phyloP scores from a whole-genome alignment of 1,140 invertebrate species.

The Bombus huntii region DNA sequence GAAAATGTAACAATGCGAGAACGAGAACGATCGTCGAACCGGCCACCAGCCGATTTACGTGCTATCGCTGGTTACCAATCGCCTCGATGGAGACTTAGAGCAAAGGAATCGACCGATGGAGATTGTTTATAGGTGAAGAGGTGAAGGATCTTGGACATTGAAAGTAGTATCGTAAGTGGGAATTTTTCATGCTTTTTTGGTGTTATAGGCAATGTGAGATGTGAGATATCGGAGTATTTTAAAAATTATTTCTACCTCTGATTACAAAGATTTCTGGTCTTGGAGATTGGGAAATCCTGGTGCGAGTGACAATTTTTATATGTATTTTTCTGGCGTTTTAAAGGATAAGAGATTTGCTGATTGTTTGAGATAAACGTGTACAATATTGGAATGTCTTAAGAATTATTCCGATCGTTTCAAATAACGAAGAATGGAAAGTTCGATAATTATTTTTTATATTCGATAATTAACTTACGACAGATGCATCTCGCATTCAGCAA shows the following conservation, averaged over 20 bases:
- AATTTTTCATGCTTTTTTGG: too few species aligned
- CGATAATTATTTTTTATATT: too few species aligned
- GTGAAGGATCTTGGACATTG: too few species aligned
- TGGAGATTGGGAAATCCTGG: not conserved
- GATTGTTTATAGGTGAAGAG: not conserved
- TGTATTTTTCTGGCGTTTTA: not conserved
- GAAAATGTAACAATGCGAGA: conserved; percentile 28
- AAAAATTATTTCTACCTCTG: too few species aligned
- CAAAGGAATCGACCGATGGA: not conserved
- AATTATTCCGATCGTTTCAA: too few species aligned
- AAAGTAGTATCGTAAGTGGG: too few species aligned
- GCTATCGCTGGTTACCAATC: not conserved
- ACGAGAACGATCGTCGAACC: not conserved
- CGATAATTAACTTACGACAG: too few species aligned
- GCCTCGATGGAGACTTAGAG: not conserved
- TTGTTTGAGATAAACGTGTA: not conserved
- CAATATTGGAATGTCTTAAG: not conserved
- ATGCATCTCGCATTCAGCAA: too few species aligned
- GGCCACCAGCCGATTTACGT: not conserved
- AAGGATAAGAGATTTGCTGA: not conserved
- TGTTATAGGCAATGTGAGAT: too few species aligned
- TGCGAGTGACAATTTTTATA: not conserved
- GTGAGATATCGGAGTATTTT: too few species aligned
- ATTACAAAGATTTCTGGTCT: too few species aligned
- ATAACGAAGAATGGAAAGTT: too few species aligned